These are phyloP conservation scores for Macroteleia sp. DNA, from an alignment of 2,888 invertebrate genomes.

Conservation along the genomic window DNA sequence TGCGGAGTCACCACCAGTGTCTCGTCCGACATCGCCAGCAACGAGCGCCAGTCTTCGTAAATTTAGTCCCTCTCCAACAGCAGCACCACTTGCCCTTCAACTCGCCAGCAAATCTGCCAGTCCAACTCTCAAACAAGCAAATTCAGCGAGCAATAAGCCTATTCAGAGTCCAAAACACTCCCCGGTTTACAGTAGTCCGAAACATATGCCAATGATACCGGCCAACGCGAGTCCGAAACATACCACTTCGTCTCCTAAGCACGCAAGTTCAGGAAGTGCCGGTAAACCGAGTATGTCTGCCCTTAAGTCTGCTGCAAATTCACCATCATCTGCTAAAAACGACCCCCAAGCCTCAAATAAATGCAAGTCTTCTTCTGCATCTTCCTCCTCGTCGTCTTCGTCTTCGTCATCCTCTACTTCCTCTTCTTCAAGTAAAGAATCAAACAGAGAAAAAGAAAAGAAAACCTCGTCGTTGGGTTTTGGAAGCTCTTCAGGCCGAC, in stretches of 20 bases:
- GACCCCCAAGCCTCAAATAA: constrained; percentile 69
- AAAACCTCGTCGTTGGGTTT: constrained; percentile 74
- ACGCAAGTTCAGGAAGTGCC: constrained; percentile 88
- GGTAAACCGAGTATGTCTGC: constrained; percentile 96
- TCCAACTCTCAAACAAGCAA: constrained; percentile 81
- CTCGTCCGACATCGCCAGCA: constrained; percentile 88
- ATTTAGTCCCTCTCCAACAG: constrained; percentile 90
- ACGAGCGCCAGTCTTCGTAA: constrained; percentile 86
- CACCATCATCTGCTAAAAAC: constrained; percentile 82
- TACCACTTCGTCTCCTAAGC: constrained; percentile 92
- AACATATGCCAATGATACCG: constrained; percentile 86
- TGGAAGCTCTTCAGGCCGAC: constrained; percentile 85
- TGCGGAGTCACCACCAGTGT: constrained; percentile 86
- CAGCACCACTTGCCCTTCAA: constrained; percentile 86
- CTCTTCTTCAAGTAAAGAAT: constrained; percentile 65
- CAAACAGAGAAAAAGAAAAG: constrained; percentile 81
- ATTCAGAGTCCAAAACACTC: constrained; percentile 90
- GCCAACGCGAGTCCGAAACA: constrained; percentile 91
- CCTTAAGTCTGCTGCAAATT: constrained; percentile 89
- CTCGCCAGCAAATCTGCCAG: constrained; percentile 85
- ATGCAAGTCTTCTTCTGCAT: constrained; percentile 71
- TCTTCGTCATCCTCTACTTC: constrained; percentile 65
- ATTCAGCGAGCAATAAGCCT: constrained; percentile 85
- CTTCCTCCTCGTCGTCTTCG: constrained; percentile 74
- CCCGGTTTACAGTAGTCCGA: constrained; percentile 90